These are phyloP conservation scores for Myocastor coypus DNA, from an alignment of 2,113 vertebrate species.

Conservation along the genomic window DNA sequence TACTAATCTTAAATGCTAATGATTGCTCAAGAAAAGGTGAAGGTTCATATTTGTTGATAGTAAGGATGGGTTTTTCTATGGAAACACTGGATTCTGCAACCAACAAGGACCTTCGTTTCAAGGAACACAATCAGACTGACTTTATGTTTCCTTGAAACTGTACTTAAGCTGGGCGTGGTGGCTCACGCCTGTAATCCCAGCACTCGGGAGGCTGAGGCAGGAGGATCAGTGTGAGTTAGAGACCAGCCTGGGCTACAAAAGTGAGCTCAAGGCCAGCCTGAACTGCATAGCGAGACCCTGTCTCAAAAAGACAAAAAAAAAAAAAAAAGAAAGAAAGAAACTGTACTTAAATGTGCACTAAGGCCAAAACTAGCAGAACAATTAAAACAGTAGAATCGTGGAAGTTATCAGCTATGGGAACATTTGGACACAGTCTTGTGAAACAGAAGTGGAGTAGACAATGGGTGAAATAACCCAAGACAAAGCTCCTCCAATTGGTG, in stretches of 20 bases:
- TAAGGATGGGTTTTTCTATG: neutral
- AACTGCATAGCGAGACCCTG: no score
- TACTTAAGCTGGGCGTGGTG: no score
- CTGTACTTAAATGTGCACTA: neutral
- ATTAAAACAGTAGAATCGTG: neutral
- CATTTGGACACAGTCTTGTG: neutral
- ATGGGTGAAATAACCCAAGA: neutral
- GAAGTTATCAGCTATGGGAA: neutral
- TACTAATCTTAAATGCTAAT: neutral
- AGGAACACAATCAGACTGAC: neutral
- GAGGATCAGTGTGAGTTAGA: no score
- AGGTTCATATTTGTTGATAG: neutral
- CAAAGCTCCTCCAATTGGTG: neutral
- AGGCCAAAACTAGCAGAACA: neutral
- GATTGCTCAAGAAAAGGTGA: neutral
- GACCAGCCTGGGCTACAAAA: no score
- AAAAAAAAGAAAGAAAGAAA: no score
- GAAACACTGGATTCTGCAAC: neutral
- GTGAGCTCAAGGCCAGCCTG: no score
- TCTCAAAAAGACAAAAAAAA: no score
- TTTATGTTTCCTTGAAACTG: neutral
- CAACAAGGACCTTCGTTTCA: neutral
- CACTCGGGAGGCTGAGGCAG: no score
- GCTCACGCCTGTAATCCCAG: no score
- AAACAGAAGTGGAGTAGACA: neutral